phyloP scores from a whole-genome alignment of 1,140 invertebrate species.

The Penaeus indicus region DNA sequence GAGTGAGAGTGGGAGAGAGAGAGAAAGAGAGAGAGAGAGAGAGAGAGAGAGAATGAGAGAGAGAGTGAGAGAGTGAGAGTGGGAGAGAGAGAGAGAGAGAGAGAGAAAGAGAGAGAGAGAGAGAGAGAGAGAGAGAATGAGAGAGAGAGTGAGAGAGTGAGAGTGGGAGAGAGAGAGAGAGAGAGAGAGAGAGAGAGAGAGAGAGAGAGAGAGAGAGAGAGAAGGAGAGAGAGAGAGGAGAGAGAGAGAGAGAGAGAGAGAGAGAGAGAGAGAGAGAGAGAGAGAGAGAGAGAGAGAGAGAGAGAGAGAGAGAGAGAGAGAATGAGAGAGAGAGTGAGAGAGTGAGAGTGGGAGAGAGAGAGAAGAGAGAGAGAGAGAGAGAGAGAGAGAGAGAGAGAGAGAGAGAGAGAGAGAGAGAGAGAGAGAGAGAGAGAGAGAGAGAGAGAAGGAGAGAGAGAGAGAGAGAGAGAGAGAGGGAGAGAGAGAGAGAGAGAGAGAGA shows the following conservation, averaged over 20 bases:
- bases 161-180: background rate
- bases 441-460: background rate
- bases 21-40: background rate
- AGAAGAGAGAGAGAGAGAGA: background rate
- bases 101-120: too few species aligned
- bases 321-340: slow-evolving; percentile 24
- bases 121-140: background rate
- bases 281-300: background rate
- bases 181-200: background rate
- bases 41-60: background rate
- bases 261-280: background rate
- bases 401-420: background rate
- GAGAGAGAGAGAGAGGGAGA: background rate
- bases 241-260: background rate
- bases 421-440: background rate
- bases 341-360: background rate
- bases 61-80: background rate
- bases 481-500: background rate
- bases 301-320: background rate
- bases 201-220: background rate
- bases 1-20: too few species aligned
- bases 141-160: too few species aligned
- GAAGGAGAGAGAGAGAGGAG: background rate
- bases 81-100: background rate
- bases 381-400: background rate